Percentiles rank a stretch among this genome's conserved stretches.
Conservation (phyloP, 2,888 invertebrate genomes). For the Odontocerum albicorne region DNA sequence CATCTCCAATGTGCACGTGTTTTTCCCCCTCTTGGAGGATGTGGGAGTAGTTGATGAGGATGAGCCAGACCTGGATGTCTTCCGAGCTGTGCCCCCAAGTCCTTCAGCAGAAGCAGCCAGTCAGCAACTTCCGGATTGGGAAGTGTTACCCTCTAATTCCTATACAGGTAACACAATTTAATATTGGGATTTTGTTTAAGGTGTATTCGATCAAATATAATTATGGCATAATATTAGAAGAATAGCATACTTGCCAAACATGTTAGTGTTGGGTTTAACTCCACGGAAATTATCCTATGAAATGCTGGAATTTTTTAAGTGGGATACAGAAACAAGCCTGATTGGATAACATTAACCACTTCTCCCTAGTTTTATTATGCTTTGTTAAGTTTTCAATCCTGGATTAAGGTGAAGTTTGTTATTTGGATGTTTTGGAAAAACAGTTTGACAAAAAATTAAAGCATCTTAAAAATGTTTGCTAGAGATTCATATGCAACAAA, state of each 20-base stretch:
- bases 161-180: slow-evolving; percentile 38
- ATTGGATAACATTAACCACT: too few species aligned
- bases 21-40: slow-evolving; percentile 60
- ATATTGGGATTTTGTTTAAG: neutral
- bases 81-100: slow-evolving; percentile 25
- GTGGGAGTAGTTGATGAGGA: slow-evolving; percentile 40
- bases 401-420: too few species aligned
- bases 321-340: too few species aligned
- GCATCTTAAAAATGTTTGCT: too few species aligned
- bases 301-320: too few species aligned
- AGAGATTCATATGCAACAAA: too few species aligned
- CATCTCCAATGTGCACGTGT: slow-evolving; percentile 61
- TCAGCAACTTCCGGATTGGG: slow-evolving; percentile 52
- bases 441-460: too few species aligned
- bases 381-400: too few species aligned
- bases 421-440: too few species aligned
- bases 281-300: too few species aligned
- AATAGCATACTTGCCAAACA: neutral
- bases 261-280: too few species aligned
- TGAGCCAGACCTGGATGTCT: slow-evolving; percentile 31
- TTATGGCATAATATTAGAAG: neutral
- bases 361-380: too few species aligned
- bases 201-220: neutral
- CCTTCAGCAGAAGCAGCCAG: slow-evolving; percentile 24
- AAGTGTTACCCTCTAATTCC: slow-evolving; percentile 54